Base-by-base conservation (phyloP, 2,888 invertebrate species). In the Phaedon cochleariae region DNA sequence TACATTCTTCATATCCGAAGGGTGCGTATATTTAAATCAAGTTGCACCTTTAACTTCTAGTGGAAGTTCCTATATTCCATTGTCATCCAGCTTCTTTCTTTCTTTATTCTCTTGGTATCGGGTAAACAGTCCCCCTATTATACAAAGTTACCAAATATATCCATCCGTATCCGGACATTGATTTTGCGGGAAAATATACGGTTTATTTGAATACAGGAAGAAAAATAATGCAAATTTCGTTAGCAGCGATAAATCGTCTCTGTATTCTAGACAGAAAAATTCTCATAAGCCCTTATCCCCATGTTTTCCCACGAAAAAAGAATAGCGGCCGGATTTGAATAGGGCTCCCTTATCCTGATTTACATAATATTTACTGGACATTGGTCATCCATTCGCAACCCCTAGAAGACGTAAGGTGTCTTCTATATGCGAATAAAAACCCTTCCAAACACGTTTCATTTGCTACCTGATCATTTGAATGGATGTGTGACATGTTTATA, bases 351-450 rank as follows among this genome's bases (percentile, higher is more conserved):
- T 70, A 73, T 70, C 68, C 68, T 75, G 73, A 80, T 80, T 80
- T 79, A 77, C 80, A 80, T 80, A 79, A 78, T 79, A 77, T 80
- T 77, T 78, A 76, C 76, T 79, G 79, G 79, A 79, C 80, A 80
- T 74, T 80, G 80, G 80, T 78, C 80, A 79, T 78, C 78, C 73
- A 76, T 76, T 74, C 73, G 75, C 75, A 76, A 74, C 73, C 76
- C 74, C 61, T 64, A 58, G 41, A 67, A 67, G 64, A 67, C 58
- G 72, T 69, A 70, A 70, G 67, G 70, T 69, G 70, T 57, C 57
- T 57, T 37, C n/a, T 41, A 21, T 68, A 71, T 69, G 69, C 66
- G 69, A 65, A 66, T 62, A 58, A 54, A 66, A 64, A 67, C 69
- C 69, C 64, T 67, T 64, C 41, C 57, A 72, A 72, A 72, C 72